Conservation (phyloP, 37 sponge, comb jelly and placozoan species). For the Hexactinellida sp. region DNA sequence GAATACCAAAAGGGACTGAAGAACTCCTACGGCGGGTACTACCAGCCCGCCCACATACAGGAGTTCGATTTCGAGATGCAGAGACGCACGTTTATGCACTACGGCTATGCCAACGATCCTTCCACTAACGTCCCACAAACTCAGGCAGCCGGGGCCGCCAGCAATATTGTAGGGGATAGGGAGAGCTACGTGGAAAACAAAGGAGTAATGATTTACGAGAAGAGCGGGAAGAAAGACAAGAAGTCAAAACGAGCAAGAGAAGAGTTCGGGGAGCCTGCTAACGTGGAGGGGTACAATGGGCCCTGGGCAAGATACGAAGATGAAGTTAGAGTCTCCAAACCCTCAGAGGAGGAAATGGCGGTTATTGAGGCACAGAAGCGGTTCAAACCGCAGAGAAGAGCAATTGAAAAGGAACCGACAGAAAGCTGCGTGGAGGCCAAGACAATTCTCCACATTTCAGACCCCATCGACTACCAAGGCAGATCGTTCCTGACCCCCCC, state of each 20-base stretch:
- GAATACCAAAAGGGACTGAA: conserved; percentile 62
- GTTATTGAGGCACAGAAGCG: conserved; percentile 64
- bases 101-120: conserved; percentile 14
- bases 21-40: conserved; percentile 71
- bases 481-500: conserved; percentile 84
- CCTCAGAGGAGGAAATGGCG: conserved; percentile 67
- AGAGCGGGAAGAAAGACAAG: conserved; percentile 28
- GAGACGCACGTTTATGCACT: conserved; percentile 69
- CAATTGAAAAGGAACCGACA: conserved; percentile 33
- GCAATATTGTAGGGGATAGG: conserved; percentile 59
- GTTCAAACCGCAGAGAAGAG: conserved; percentile 49
- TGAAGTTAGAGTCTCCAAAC: conserved; percentile 65
- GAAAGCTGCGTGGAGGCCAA: conserved; percentile 62
- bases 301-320: conserved; percentile 86
- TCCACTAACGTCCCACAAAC: neutral
- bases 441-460: conserved; percentile 69
- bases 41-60: conserved; percentile 69
- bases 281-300: conserved; percentile 75
- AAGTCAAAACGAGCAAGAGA: conserved; percentile 68
- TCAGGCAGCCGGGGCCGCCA: neutral
- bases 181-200: conserved; percentile 34
- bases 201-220: conserved; percentile 70
- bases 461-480: conserved; percentile 91
- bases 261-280: conserved; percentile 59
- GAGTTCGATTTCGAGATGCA: conserved; percentile 92